Percentiles rank a stretch among this genome's conserved stretches.
These are phyloP conservation scores for Glomeris marginata DNA, from an alignment of 2,888 invertebrate genomes.

Conservation along the genomic window DNA sequence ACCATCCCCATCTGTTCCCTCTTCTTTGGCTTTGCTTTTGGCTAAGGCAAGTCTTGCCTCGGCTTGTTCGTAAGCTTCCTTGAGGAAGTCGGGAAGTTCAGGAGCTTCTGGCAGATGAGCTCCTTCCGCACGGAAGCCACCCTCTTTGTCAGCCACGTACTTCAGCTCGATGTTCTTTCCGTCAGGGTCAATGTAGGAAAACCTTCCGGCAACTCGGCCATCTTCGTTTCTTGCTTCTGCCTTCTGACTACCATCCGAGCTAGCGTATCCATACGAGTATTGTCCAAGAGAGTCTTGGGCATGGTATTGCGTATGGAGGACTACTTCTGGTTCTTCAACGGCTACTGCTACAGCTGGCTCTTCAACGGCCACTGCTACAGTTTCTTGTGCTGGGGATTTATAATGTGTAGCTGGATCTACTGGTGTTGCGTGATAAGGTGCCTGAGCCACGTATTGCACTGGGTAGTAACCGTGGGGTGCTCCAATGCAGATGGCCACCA, in stretches of 20 bases:
- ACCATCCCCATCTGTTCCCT: neutral
- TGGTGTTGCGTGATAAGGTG: too few species aligned
- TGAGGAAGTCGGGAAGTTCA: constrained; percentile 2
- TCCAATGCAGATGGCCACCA: too few species aligned
- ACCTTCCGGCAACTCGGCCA: constrained; percentile 52
- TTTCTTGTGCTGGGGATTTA: too few species aligned
- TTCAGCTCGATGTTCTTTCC: constrained; percentile 44
- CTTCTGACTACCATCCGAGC: constrained; percentile 51
- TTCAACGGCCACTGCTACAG: too few species aligned
- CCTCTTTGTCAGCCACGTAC: constrained; percentile 45
- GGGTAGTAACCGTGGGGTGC: too few species aligned
- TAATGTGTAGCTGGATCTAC: too few species aligned
- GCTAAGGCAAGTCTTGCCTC: constrained; percentile 3
- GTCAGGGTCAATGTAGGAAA: constrained; percentile 46
- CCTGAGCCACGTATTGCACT: too few species aligned
- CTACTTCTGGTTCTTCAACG: too few species aligned
- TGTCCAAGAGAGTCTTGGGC: constrained; percentile 47
- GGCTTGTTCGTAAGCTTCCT: constrained; percentile 1
- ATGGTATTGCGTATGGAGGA: constrained; percentile 34
- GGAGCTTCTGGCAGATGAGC: constrained; percentile 22
- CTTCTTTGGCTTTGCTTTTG: constrained; percentile 1
- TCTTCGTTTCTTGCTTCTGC: constrained; percentile 50
- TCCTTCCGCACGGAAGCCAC: constrained; percentile 62
- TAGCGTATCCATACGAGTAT: constrained; percentile 53
- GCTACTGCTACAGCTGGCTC: too few species aligned